These are phyloP conservation scores for Aptenodytes patagonicus DNA, from an alignment of 2,113 vertebrate genomes.

Conservation along the genomic window DNA sequence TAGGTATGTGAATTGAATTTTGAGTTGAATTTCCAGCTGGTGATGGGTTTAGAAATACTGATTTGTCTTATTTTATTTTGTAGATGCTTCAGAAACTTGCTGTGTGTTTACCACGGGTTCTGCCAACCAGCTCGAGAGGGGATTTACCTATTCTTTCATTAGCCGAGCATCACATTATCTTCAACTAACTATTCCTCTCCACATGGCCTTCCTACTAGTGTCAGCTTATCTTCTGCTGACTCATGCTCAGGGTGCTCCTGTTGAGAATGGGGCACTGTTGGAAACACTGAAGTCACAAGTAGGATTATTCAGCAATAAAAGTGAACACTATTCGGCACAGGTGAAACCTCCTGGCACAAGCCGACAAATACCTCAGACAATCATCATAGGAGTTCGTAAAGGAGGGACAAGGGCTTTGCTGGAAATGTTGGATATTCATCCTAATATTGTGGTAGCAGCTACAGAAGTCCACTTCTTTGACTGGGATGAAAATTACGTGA, in stretches of 20 bases:
- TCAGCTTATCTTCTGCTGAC: conserved; percentile 82
- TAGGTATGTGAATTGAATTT: background rate
- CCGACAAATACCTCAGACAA: conserved; percentile 85
- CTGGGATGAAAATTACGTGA: conserved; percentile 92
- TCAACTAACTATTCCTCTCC: conserved; percentile 62
- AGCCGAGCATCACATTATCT: conserved; percentile 36
- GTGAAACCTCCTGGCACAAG: conserved; percentile 82
- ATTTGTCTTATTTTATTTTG: conserved; percentile 15
- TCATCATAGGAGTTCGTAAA: conserved; percentile 92
- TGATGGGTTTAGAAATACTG: background rate
- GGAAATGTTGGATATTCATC: conserved; percentile 93
- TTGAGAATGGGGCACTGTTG: conserved; percentile 65
- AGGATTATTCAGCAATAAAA: conserved; percentile 72
- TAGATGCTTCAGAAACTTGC: conserved; percentile 64
- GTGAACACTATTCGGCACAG: conserved; percentile 67
- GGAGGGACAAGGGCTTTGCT: conserved; percentile 89
- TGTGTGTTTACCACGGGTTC: conserved; percentile 26
- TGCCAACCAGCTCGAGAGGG: conserved; percentile 40
- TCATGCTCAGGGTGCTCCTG: conserved; percentile 73
- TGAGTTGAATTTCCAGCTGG: background rate
- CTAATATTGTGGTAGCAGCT: conserved; percentile 88
- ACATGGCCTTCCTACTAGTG: conserved; percentile 84
- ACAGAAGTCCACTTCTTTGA: conserved; percentile 95
- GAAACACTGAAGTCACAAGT: conserved; percentile 69
- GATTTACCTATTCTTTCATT: conserved; percentile 55